Conservation (phyloP, 2,113 vertebrate genomes). For the Triplophysa dalaica region DNA sequence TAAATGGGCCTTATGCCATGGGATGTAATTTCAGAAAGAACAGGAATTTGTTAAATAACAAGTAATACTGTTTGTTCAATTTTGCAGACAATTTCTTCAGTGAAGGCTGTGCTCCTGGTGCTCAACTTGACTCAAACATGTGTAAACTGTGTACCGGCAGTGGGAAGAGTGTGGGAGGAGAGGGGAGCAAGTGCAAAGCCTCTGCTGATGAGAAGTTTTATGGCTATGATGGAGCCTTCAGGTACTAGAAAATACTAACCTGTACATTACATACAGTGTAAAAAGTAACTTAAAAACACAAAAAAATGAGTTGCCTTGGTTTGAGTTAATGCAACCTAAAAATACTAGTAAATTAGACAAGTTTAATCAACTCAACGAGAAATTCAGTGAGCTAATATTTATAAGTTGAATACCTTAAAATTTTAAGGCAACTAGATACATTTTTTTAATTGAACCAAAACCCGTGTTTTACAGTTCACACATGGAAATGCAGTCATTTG, state of each 20-base stretch:
- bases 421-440: no score
- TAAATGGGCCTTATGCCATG: no score
- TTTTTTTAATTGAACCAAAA: no score
- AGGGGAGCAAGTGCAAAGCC: slow-evolving; percentile 70
- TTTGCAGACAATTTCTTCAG: slow-evolving; percentile 75
- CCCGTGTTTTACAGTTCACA: no score
- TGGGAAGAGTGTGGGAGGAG: slow-evolving; percentile 46
- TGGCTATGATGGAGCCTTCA: slow-evolving; percentile 83
- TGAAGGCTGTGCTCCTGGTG: slow-evolving; percentile 83
- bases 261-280: not conserved
- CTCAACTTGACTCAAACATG: slow-evolving; percentile 70
- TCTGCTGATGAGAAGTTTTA: slow-evolving; percentile 78
- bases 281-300: no score
- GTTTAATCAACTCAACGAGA: no score
- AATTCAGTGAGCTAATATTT: no score
- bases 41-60: no score
- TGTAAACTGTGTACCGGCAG: slow-evolving; percentile 79
- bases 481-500: not conserved
- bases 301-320: no score
- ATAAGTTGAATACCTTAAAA: no score
- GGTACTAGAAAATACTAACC: slow-evolving; percentile 63
- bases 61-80: not conserved
- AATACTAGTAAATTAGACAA: no score
- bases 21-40: not conserved
- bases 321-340: no score